A percentile compares a stretch with the other conserved stretches of the same genome.
Conservation (phyloP, 2,113 vertebrate genomes). For the Lasiurus cinereus region DNA sequence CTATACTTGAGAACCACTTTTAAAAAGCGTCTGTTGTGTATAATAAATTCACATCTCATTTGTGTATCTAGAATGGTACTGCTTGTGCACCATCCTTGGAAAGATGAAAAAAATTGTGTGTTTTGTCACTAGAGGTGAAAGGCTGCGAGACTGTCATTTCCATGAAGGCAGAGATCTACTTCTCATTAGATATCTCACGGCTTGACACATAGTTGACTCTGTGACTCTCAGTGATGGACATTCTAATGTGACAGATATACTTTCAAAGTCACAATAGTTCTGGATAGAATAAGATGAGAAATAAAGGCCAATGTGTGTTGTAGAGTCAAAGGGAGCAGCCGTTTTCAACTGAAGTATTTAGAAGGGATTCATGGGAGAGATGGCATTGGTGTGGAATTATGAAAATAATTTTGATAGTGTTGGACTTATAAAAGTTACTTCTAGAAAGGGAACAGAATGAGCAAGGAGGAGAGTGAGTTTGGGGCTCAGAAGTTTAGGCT, state of each 20-base stretch:
- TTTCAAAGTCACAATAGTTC: background rate
- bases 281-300: background rate
- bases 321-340: background rate
- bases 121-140: background rate
- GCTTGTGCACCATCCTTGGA: background rate
- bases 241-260: background rate
- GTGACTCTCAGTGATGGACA: background rate
- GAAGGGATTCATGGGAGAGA: background rate
- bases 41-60: background rate
- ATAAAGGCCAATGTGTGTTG: background rate
- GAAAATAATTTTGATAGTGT: background rate
- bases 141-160: background rate
- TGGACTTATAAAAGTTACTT: constrained; percentile 9
- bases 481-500: background rate
- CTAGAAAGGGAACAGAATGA: background rate
- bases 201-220: background rate
- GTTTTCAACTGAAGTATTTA: background rate
- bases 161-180: background rate
- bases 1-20: background rate
- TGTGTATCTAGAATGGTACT: background rate
- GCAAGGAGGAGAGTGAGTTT: background rate
- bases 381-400: background rate
- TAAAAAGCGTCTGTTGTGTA: background rate
- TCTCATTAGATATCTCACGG: background rate
- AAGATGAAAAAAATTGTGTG: background rate